Percentiles rank a stretch among this genome's conserved stretches.
These are phyloP conservation scores for Caenorhabditis brenneri DNA, from an alignment of 1,140 invertebrate species.

Conservation along the genomic window DNA sequence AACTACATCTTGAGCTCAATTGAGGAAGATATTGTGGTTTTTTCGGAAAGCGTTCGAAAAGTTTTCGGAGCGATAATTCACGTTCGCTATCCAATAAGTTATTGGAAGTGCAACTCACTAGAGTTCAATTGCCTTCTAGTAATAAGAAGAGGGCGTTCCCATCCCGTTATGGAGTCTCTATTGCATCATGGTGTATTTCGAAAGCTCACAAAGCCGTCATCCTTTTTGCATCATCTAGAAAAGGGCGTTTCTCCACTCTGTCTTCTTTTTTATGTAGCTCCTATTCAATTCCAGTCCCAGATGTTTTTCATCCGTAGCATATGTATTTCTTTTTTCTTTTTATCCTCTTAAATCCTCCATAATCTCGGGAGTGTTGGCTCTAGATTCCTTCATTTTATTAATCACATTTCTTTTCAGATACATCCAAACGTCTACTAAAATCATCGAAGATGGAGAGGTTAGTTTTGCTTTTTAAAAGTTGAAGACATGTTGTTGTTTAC, in stretches of 20 bases:
- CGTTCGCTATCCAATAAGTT: too few species aligned
- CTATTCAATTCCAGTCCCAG: background rate
- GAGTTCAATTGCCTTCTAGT: too few species aligned
- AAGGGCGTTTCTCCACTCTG: background rate
- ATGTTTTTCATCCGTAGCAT: background rate
- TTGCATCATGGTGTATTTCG: constrained; percentile 37
- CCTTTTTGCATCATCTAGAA: constrained; percentile 13
- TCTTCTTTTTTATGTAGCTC: background rate
- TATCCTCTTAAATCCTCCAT: background rate
- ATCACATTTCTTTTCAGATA: background rate
- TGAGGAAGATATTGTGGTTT: too few species aligned
- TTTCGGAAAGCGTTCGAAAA: too few species aligned
- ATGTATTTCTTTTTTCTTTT: background rate
- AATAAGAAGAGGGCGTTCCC: background rate
- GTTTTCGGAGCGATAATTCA: too few species aligned
- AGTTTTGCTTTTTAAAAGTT: background rate
- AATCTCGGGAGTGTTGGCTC: background rate
- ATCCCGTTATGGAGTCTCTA: background rate
- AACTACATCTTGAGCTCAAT: too few species aligned
- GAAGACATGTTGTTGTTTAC: background rate
- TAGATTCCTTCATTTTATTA: background rate
- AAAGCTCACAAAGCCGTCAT: constrained; percentile 16
- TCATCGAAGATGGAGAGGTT: background rate
- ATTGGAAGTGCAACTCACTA: too few species aligned
- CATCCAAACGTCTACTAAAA: background rate